These are phyloP conservation scores for Paradoxurus hermaphroditus DNA, from an alignment of 2,113 vertebrate genomes.

Conservation along the genomic window DNA sequence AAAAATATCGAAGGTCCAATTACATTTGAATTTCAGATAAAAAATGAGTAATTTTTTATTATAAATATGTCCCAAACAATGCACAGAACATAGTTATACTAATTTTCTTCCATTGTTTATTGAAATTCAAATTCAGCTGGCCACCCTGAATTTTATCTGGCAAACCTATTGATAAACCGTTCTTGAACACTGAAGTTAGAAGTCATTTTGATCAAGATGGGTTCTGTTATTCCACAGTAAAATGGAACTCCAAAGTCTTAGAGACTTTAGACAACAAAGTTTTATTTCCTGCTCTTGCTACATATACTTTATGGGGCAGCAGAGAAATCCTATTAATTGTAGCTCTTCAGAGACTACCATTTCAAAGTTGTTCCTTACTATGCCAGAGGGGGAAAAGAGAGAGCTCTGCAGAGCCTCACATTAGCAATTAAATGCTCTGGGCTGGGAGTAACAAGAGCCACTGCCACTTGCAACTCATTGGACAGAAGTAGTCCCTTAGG, in stretches of 20 bases:
- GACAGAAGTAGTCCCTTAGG: background rate
- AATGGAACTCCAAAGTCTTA: background rate
- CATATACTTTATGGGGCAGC: background rate
- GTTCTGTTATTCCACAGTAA: background rate
- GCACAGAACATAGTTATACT: background rate
- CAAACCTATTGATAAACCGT: background rate
- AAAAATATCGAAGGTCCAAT: background rate
- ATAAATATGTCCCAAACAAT: background rate
- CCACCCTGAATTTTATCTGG: background rate
- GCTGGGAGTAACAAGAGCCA: background rate
- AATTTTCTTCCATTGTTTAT: background rate
- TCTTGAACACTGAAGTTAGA: background rate
- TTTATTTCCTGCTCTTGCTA: background rate
- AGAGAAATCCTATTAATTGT: background rate
- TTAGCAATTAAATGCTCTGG: background rate
- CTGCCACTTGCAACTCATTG: background rate
- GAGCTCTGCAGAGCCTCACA: background rate
- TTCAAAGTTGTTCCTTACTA: background rate
- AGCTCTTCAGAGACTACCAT: background rate
- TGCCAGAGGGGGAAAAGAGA: background rate
- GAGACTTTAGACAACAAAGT: background rate
- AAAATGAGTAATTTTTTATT: background rate
- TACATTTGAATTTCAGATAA: background rate
- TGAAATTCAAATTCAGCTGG: background rate
- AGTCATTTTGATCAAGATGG: background rate